Base-by-base conservation (phyloP, 2,888 invertebrate species). In the Ophion ellenae region DNA sequence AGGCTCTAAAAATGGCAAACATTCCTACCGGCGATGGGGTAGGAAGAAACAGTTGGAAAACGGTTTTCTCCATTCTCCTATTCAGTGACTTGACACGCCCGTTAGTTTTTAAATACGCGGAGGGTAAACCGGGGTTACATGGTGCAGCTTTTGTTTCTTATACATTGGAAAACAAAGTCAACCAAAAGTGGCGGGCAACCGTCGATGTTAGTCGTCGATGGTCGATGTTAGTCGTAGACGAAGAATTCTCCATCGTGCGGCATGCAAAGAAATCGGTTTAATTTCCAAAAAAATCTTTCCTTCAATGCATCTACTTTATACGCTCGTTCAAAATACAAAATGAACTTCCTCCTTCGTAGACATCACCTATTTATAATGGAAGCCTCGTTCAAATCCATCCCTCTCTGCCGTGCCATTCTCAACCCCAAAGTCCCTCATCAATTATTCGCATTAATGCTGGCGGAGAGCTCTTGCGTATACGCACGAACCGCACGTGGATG, bases 391-490 rank as follows among this genome's bases (percentile, higher is more conserved):
- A 75, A 73, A 75, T 70, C 78, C 75, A 81, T 36, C 75, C 69
- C 63, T 47, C 66, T 64, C 53, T 36, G 53, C 59, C 63, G 61
- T 63, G 53, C 53, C 61, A 81, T 78, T 81, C 67, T 78, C 81
- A 85, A 81, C 70, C 85, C 82, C 79, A 82, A 82, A 82, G 79
- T 80, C 73, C 77, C 82, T 80, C 83, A 85, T 85, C 85, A 85
- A 85, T 85, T 83, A 85, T 85, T 85, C 77, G 85, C 77, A 80
- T 85, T 80, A 85, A 73, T 79, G 76, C 85, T 70, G 73, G 67
- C 66, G 83, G 83, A 71, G 83, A 71, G 64, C 36, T 45, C 77
- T 40, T 70, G 70, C 64, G 69, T 53, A 40, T 57, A 40, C 66
- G 76, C 61, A 57, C 69, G 59, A 40, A 53, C 67, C 14, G 11